These are phyloP conservation scores for Patella depressa DNA, from an alignment of 2,888 invertebrate genomes.

Conservation along the genomic window DNA sequence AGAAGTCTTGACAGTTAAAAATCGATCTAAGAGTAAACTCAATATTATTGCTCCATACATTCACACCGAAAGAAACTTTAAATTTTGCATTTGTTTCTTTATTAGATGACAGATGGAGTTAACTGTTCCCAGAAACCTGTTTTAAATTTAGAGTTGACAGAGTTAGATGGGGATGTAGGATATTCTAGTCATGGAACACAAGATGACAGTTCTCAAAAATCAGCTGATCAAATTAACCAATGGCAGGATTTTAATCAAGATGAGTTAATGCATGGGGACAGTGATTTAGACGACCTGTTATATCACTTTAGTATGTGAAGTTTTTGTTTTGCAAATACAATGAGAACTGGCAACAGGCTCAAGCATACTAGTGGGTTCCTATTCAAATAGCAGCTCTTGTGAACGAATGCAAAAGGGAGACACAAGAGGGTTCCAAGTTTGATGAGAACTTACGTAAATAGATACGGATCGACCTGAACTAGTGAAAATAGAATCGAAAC, in stretches of 20 bases:
- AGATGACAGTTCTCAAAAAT: constrained; percentile 21
- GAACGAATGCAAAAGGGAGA: too few species aligned
- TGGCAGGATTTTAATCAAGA: constrained; percentile 20
- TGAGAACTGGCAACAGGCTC: too few species aligned
- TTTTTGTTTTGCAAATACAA: neutral
- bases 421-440: too few species aligned
- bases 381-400: too few species aligned
- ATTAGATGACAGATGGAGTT: neutral
- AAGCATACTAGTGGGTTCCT: too few species aligned
- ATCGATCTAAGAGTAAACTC: too few species aligned
- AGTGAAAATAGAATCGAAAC: too few species aligned
- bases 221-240: neutral
- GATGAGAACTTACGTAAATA: too few species aligned
- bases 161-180: constrained; percentile 34
- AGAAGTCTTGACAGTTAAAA: too few species aligned
- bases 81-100: neutral
- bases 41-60: too few species aligned
- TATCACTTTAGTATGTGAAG: constrained; percentile 51
- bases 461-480: too few species aligned
- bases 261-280: constrained; percentile 33
- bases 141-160: constrained; percentile 11
- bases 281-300: constrained; percentile 49
- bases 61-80: neutral
- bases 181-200: constrained; percentile 40
- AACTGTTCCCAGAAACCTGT: neutral